Evolutionary conservation across 2,888 invertebrate genomes (phyloP).

Genomic region (Thera obeliscata): DNA sequence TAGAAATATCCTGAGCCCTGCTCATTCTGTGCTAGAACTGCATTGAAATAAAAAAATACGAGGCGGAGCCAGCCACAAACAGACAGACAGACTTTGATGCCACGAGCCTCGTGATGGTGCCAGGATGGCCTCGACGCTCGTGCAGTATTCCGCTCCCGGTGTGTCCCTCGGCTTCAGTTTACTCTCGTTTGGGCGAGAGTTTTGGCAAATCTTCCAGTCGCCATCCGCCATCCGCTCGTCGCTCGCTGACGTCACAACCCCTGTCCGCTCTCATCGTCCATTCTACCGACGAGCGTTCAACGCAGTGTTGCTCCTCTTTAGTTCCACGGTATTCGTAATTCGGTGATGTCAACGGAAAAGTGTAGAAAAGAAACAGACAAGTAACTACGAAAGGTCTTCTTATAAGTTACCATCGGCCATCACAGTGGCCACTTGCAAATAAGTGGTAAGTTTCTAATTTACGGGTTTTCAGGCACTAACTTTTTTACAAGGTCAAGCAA

Average conservation of each 20-base stretch:
- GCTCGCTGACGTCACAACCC: conserved; percentile 18
- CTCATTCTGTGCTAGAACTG: no score
- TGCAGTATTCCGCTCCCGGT: conserved; percentile 26
- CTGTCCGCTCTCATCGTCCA: conserved; percentile 6
- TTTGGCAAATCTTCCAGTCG: conserved; percentile 46
- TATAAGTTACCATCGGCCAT: background rate
- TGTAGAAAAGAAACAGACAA: background rate
- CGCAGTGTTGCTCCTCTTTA: background rate
- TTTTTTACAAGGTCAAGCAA: background rate
- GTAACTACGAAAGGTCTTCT: no score
- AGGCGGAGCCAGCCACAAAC: no score
- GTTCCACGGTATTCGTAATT: no score
- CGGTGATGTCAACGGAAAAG: no score
- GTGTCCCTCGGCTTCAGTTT: conserved; percentile 36
- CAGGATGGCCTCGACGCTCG: no score
- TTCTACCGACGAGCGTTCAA: background rate
- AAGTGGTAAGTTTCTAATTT: background rate
- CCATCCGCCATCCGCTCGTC: conserved; percentile 19
- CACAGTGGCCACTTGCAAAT: background rate
- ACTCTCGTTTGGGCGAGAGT: conserved; percentile 54
- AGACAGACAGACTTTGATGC: no score
- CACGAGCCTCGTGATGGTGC: no score
- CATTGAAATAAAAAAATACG: no score
- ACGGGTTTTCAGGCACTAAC: background rate
- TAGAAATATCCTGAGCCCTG: no score